Evolutionary conservation across 2,888 invertebrate genomes (phyloP).

Genomic region (Notocelia uddmanniana): DNA sequence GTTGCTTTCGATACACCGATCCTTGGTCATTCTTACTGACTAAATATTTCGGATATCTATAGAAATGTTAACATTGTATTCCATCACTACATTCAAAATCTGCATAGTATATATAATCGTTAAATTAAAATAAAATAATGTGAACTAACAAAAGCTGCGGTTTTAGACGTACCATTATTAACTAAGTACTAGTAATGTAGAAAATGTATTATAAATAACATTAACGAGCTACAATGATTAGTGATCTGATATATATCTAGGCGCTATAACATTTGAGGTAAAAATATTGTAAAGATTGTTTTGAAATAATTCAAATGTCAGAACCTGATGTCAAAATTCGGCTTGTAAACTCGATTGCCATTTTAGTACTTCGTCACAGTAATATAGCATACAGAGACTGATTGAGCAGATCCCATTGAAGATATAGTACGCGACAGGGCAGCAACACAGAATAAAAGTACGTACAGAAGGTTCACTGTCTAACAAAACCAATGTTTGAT

Average conservation of each 20-base stretch:
- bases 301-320: too few species aligned
- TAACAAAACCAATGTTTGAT: too few species aligned
- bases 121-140: slow-evolving; percentile 34
- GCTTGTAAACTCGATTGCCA: too few species aligned
- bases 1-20: slow-evolving; percentile 11
- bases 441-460: too few species aligned
- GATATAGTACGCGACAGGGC: too few species aligned
- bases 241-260: neutral
- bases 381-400: too few species aligned
- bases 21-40: neutral
- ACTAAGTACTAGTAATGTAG: slow-evolving; percentile 40
- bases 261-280: too few species aligned
- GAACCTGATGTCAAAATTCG: too few species aligned
- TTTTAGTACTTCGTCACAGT: too few species aligned
- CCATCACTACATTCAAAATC: neutral
- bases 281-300: too few species aligned
- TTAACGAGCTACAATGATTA: neutral
- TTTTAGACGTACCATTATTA: slow-evolving; percentile 31
- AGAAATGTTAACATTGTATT: neutral
- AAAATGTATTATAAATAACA: slow-evolving; percentile 29
- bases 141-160: slow-evolving; percentile 35
- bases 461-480: too few species aligned
- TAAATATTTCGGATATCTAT: slow-evolving; percentile 12
- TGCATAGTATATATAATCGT: slow-evolving; percentile 17
- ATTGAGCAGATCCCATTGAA: too few species aligned